Evolutionary conservation across 2,113 vertebrate genomes (phyloP), one percentile per base, ranked within the genome.

Genomic region (Agelaius phoeniceus): DNA sequence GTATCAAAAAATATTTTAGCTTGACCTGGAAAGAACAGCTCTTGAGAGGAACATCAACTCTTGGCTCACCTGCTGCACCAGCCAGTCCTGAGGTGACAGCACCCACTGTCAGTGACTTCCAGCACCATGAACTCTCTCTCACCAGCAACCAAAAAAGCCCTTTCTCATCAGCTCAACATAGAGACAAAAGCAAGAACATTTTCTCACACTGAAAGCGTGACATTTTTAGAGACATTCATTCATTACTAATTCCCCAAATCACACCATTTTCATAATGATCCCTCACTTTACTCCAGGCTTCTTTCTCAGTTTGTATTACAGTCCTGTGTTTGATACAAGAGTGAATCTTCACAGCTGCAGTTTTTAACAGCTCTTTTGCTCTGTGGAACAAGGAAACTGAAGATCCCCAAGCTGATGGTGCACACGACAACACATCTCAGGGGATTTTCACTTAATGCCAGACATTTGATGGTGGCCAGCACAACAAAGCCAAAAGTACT

Each of bases 391-490:
- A 83, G 58, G 58, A 95, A 75, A 35, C 6, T 2, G 7, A 81
- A 21, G 3, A 24, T 24, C 41, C 66, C 71, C 43, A 30, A 57
- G 49, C 11, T 68, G 65, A 39, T n/a, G 58, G n/a, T 5, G 59
- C 17, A 14, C 0, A 48, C 0, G 0, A 39, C 59, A 81, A 48
- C 0, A 0, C 4, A 51, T 9, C 26, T 48, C 8, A 10, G 13
- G 35, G 43, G 39, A 82, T 39, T 72, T 75, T 28, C 75, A 62
- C 14, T 5, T 11, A 43, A 46, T 8, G 7, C 26, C 52, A 73
- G 20, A 51, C 63, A 78, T 63, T 2, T n/a, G 15, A 35, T 22
- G n/a, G 54, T 11, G 57, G 4, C 28, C 46, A 49, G 52, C 27
- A 57, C 0, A 62, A 72, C 7, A 65, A 91, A 82, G 13, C 15